phyloP scores from a whole-genome alignment of 1,140 invertebrate genomes.

The Nasonia longicornis region DNA sequence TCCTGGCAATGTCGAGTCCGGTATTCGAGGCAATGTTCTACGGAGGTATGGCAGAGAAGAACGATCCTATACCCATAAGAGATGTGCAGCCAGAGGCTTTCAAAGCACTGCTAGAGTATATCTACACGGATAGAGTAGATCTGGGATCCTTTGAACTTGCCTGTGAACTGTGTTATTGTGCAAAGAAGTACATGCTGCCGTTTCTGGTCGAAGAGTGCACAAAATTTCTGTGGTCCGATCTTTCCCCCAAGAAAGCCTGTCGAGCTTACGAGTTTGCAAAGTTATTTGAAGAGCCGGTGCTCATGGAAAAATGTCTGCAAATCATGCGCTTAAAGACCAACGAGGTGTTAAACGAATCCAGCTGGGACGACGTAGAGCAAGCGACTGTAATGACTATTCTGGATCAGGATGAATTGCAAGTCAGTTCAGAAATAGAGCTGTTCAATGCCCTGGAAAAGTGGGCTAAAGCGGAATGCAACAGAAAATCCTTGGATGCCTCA shows the following conservation, averaged over 20 bases:
- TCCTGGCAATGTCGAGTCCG: conserved; percentile 87
- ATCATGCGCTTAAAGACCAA: conserved; percentile 81
- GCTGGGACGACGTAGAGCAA: conserved; percentile 81
- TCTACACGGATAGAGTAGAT: conserved; percentile 84
- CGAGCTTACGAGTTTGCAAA: conserved; percentile 87
- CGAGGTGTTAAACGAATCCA: conserved; percentile 79
- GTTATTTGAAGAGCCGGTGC: conserved; percentile 82
- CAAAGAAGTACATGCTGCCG: conserved; percentile 90
- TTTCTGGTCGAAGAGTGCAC: conserved; percentile 85
- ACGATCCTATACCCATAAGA: conserved; percentile 80
- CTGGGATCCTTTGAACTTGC: conserved; percentile 85
- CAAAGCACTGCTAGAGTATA: conserved; percentile 82
- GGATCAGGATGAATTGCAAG: conserved; percentile 78
- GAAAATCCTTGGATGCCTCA: conserved; percentile 58
- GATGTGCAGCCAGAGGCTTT: conserved; percentile 90
- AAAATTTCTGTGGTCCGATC: conserved; percentile 82
- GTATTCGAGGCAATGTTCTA: conserved; percentile 87
- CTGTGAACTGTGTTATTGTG: conserved; percentile 87
- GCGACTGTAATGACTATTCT: conserved; percentile 80
- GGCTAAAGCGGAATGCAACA: conserved; percentile 67
- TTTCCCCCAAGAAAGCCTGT: conserved; percentile 83
- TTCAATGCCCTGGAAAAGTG: conserved; percentile 82
- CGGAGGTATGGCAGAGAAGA: conserved; percentile 78
- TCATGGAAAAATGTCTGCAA: conserved; percentile 83
- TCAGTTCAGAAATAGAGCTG: conserved; percentile 81